These are phyloP conservation scores for Ammospiza maritima DNA, from an alignment of 2,797 vertebrate species.

Conservation along the genomic window DNA sequence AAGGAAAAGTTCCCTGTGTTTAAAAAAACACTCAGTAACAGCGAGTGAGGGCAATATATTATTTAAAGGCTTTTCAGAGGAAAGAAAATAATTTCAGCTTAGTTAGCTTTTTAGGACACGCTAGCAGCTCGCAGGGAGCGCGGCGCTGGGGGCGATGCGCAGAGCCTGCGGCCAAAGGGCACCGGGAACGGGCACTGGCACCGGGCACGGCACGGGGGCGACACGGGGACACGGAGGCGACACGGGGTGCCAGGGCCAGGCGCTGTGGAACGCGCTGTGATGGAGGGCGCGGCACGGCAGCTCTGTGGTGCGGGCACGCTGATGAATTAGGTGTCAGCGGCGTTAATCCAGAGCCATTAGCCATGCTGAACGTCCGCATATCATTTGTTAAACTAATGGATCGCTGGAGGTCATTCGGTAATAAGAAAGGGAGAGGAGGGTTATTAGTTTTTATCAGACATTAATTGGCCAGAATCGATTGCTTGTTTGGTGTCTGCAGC, in stretches of 20 bases:
- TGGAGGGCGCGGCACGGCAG: not conserved
- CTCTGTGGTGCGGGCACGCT: not conserved
- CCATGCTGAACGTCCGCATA: not conserved
- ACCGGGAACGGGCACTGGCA: not conserved
- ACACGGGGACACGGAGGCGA: too few species aligned
- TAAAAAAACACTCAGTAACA: not conserved
- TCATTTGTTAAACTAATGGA: conserved; percentile 58
- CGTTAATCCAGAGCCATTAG: conserved; percentile 46
- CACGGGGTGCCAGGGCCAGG: not conserved
- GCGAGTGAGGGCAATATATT: not conserved
- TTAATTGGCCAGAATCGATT: conserved; percentile 65
- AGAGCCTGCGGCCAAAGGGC: accelerated
- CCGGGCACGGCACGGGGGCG: not conserved
- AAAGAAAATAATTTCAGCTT: conserved; percentile 60
- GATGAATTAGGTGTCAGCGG: not conserved
- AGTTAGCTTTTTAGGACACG: conserved; percentile 69
- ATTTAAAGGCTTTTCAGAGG: conserved; percentile 45
- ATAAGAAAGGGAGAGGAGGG: conserved; percentile 51
- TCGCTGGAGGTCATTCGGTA: conserved; percentile 60
- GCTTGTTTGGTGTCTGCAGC: not conserved
- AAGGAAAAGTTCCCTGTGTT: not conserved
- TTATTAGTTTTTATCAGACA: conserved; percentile 59
- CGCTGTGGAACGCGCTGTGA: not conserved
- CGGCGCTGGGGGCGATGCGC: not conserved
- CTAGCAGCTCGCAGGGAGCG: not conserved